Conservation (phyloP, 2,797 vertebrate species). For the Erethizon dorsatum region DNA sequence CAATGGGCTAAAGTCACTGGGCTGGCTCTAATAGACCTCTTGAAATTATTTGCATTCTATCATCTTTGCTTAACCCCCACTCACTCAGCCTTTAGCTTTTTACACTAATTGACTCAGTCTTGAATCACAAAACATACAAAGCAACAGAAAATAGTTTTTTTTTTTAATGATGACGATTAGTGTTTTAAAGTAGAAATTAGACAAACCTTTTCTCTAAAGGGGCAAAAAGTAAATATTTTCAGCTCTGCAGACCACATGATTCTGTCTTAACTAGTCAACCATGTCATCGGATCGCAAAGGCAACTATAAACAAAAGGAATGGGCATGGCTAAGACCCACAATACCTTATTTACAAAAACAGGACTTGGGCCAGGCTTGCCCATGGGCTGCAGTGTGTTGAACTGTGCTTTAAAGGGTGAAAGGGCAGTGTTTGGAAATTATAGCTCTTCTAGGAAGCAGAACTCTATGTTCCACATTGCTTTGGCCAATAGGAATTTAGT, state of each 20-base stretch:
- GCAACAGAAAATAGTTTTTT: neutral
- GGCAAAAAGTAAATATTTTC: slow-evolving; percentile 16
- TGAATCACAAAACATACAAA: slow-evolving; percentile 14
- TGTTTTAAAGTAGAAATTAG: slow-evolving; percentile 22
- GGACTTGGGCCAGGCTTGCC: neutral
- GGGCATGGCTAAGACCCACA: neutral
- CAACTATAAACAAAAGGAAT: slow-evolving; percentile 13
- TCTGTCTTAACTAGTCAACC: neutral
- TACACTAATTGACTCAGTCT: neutral
- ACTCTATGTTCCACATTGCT: neutral
- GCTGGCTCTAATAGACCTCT: neutral
- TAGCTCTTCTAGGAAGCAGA: neutral
- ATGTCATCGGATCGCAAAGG: neutral
- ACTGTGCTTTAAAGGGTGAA: neutral
- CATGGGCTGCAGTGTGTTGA: neutral
- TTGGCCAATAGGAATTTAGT: neutral
- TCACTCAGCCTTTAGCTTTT: neutral
- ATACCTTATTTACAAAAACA: slow-evolving; percentile 39
- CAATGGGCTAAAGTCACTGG: neutral
- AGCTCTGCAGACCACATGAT: neutral
- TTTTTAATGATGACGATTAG: neutral
- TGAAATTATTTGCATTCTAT: neutral
- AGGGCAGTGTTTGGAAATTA: neutral
- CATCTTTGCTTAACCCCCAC: neutral
- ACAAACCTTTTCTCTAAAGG: neutral